A percentile compares a stretch with the other conserved stretches of the same genome.
Conservation (phyloP, 2,113 vertebrate genomes). For the Alethe diademata region DNA sequence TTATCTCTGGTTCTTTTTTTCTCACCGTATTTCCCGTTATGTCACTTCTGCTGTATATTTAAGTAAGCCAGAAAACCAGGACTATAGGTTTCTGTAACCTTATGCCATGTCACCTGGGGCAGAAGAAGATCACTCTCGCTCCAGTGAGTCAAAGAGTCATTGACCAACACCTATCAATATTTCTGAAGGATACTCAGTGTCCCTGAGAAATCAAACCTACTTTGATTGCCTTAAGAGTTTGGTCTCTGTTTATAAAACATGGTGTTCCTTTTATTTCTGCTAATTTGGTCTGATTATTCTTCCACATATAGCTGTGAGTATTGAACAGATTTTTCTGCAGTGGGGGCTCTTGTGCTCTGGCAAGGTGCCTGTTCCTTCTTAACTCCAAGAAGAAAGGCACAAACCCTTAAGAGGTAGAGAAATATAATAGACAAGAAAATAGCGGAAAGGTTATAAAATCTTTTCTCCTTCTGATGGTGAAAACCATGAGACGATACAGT, state of each 20-base stretch:
- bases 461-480: not conserved
- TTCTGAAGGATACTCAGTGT: not conserved
- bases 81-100: not conserved
- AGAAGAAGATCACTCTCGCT: not conserved
- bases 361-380: not conserved
- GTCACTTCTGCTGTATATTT: not conserved
- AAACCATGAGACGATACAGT: not conserved
- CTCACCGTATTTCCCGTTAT: not conserved
- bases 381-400: not conserved
- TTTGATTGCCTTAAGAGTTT: not conserved
- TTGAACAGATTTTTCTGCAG: not conserved
- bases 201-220: not conserved
- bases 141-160: not conserved
- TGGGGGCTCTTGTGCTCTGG: not conserved
- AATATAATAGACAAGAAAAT: not conserved
- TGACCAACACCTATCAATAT: not conserved
- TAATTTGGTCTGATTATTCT: not conserved
- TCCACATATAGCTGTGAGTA: not conserved
- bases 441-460: not conserved
- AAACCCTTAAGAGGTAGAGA: not conserved
- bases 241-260: not conserved
- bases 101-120: accelerated
- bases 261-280: not conserved
- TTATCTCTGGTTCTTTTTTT: not conserved
- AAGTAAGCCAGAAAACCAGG: not conserved